phyloP scores from a whole-genome alignment of 2,888 invertebrate species.

The Diogma glabrata region DNA sequence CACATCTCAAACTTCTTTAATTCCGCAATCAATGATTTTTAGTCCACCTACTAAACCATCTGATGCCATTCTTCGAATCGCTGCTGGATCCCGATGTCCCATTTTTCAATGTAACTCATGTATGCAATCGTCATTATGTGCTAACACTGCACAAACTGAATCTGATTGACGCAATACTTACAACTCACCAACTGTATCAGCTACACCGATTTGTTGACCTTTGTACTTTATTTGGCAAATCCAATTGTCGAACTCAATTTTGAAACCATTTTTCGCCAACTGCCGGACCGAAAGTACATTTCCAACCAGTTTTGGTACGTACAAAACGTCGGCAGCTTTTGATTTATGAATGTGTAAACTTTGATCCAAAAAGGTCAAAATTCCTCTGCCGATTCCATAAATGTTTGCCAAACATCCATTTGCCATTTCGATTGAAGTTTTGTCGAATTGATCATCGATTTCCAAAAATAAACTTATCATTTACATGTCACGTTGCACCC shows the following conservation, averaged over 20 bases:
- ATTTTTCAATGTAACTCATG: slow-evolving; percentile 19
- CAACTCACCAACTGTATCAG: background rate
- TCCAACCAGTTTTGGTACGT: slow-evolving; percentile 16
- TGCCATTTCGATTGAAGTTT: too few relatives aligned
- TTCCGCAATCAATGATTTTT: slow-evolving; percentile 15
- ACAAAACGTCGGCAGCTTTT: slow-evolving; percentile 13
- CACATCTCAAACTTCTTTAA: slow-evolving; percentile 14
- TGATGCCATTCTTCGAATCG: slow-evolving; percentile 12
- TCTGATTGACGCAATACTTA: slow-evolving; percentile 11
- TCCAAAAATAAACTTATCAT: background rate
- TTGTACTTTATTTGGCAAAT: slow-evolving; percentile 12
- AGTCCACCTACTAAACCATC: slow-evolving; percentile 14
- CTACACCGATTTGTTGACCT: slow-evolving; percentile 7
- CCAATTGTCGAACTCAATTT: slow-evolving; percentile 2
- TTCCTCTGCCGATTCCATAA: too few relatives aligned
- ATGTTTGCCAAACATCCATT: too few relatives aligned
- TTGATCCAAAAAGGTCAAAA: too few relatives aligned
- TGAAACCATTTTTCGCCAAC: slow-evolving; percentile 10
- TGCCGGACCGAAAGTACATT: slow-evolving; percentile 15
- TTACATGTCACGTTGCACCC: background rate
- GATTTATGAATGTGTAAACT: too few relatives aligned
- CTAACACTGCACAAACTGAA: slow-evolving; percentile 8
- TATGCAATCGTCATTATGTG: slow-evolving; percentile 15
- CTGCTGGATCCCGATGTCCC: slow-evolving; percentile 18
- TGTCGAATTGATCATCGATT: background rate